phyloP scores from a whole-genome alignment of 2,797 vertebrate genomes.

The Antrozous pallidus region DNA sequence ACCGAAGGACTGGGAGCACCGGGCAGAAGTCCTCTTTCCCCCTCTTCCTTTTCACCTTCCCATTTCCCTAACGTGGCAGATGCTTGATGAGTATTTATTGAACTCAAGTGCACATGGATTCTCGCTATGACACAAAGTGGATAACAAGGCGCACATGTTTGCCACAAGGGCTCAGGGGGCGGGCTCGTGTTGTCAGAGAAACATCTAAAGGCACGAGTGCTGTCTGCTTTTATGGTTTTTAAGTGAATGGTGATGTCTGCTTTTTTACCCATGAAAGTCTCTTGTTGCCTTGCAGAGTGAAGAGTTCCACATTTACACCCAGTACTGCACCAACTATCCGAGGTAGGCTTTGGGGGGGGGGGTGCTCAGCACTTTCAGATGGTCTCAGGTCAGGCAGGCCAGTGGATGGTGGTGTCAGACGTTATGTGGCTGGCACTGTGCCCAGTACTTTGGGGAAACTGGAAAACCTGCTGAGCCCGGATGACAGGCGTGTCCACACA shows the following conservation, averaged over 20 bases:
- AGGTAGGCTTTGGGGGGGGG: slow-evolving; percentile 82
- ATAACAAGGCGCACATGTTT: neutral
- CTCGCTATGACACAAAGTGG: neutral
- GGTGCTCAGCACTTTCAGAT: rapidly evolving
- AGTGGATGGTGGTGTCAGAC: rapidly evolving
- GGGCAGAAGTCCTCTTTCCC: neutral
- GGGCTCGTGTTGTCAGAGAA: neutral
- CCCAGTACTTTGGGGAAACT: neutral
- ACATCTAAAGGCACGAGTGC: neutral
- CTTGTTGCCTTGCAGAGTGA: slow-evolving; percentile 84
- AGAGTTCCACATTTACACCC: slow-evolving; percentile 95
- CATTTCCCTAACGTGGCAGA: neutral
- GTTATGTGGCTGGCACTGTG: rapidly evolving
- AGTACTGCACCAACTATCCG: slow-evolving; percentile 98
- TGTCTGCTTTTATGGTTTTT: neutral
- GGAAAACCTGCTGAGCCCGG: rapidly evolving
- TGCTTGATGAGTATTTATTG: neutral
- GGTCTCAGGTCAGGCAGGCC: rapidly evolving
- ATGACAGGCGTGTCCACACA: neutral
- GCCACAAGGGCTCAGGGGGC: neutral
- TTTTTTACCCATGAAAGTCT: neutral
- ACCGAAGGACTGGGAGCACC: neutral
- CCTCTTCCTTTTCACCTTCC: neutral
- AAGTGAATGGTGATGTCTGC: neutral
- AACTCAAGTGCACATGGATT: neutral